These are phyloP conservation scores for Dendrocincla fuliginosa DNA, from an alignment of 2,797 vertebrate genomes.

Conservation along the genomic window DNA sequence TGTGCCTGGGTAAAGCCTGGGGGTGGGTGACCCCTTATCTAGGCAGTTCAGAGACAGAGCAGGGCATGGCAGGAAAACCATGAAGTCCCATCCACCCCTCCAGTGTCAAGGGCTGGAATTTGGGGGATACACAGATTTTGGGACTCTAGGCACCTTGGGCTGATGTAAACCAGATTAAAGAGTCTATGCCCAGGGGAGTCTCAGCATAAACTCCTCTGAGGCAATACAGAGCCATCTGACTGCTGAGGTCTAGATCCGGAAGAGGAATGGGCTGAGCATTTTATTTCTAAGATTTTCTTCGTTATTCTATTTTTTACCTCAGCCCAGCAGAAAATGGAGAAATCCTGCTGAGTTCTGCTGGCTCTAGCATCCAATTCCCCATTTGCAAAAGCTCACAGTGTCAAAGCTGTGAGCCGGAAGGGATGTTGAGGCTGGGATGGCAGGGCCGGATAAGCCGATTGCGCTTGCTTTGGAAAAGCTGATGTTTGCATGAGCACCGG, in stretches of 20 bases:
- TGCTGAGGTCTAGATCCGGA: background rate
- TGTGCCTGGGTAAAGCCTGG: fast-evolving
- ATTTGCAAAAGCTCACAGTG: background rate
- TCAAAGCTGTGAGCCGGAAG: background rate
- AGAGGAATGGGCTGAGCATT: background rate
- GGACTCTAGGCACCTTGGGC: background rate
- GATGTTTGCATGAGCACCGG: constrained; percentile 1
- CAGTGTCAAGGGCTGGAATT: background rate
- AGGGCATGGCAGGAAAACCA: background rate
- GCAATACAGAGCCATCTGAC: fast-evolving
- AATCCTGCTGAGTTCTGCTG: background rate
- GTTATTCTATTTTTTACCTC: background rate
- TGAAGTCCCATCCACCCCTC: background rate
- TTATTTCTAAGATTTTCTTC: background rate
- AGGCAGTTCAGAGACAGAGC: background rate
- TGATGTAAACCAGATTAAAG: background rate
- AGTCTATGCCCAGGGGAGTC: background rate
- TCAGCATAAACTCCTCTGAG: background rate
- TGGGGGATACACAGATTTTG: background rate
- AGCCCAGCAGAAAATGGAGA: background rate
- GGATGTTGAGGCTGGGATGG: background rate
- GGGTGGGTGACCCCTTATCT: background rate
- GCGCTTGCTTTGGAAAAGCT: constrained; percentile 33
- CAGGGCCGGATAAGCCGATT: constrained; percentile 30
- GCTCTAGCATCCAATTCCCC: background rate